Conservation (phyloP, 1,140 invertebrate species). For the Diabrotica undecimpunctata region DNA sequence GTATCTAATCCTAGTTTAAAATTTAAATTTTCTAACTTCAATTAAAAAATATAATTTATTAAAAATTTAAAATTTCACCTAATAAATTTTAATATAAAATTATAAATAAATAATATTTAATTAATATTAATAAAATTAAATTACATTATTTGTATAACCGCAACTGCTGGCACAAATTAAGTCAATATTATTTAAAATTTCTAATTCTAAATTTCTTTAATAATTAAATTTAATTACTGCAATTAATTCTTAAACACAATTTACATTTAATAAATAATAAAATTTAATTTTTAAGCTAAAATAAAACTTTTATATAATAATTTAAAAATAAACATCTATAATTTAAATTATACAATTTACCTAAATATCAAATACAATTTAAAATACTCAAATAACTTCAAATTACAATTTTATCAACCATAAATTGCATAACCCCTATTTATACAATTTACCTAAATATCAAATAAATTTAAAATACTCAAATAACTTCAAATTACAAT, state of each 20-base stretch:
- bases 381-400: too few relatives aligned
- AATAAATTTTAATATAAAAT: conserved; percentile 42
- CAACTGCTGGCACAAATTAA: conserved; percentile 57
- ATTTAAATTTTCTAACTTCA: conserved; percentile 43
- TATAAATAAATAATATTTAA: conserved; percentile 37
- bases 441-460: too few relatives aligned
- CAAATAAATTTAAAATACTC: too few relatives aligned
- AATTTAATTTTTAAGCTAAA: conserved; percentile 32
- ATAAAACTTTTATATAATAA: conserved; percentile 36
- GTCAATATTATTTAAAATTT: conserved; percentile 44
- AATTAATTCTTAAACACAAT: conserved; percentile 34
- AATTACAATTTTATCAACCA: too few relatives aligned
- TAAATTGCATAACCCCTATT: too few relatives aligned
- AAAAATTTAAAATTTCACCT: conserved; percentile 44
- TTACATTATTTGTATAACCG: conserved; percentile 51
- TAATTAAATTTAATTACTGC: conserved; percentile 39
- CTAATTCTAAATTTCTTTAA: conserved; percentile 41
- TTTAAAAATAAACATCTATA: too few relatives aligned
- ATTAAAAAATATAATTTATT: conserved; percentile 41
- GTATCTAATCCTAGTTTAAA: conserved; percentile 64
- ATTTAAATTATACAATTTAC: too few relatives aligned
- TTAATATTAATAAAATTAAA: conserved; percentile 33
- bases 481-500: too few relatives aligned
- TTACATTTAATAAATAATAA: conserved; percentile 38
- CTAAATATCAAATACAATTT: too few relatives aligned